Base-by-base conservation (phyloP, 2,888 invertebrate genomes). In the Branchellion lobata region DNA sequence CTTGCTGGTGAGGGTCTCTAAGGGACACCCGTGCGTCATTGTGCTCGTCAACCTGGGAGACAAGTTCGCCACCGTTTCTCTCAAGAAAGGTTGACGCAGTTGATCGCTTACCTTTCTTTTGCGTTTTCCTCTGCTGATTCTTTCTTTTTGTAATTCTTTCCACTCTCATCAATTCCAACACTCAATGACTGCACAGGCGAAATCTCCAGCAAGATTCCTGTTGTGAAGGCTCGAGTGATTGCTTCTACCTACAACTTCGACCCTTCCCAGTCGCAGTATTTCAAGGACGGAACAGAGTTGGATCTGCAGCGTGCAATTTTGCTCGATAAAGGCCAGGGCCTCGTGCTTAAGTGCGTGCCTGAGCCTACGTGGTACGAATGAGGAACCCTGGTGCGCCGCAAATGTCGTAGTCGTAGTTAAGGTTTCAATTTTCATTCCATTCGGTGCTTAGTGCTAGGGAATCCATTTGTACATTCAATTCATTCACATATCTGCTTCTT, bases 21-120 rank as follows among this genome's bases (percentile, higher is more conserved):
- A 83, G 5, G 86, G 87, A 27, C 86, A 86, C 82, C 84, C 84
- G 0, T 84, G 85, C 27, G 86, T 83, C 81, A 82, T 87, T 53
- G 85, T 86, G 0, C 84, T 85, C 68, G 83, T 86, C 74, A 87
- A 87, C 83, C 81, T 85, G 1, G 86, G 85, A 14, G 71, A 80
- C 1, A 47, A 21, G 27, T 53, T 36, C 8, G 72, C 81, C 18
- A 80, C 80, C 2, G 77, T 81, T 53, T 61, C 81, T 81, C 81
- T 83, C 78, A 53, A 73, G 36, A 40, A 36, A 24, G 79, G 74
- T 27, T 27, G 27, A 18, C 27, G 29, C 5, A 18, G 24, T 14
- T 27, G 24, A 0, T 51, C 29, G 14, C 40, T 79, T 8, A n/a
- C n/a, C n/a, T n/a, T n/a, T n/a, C n/a, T n/a, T n/a, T n/a, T n/a